Base-by-base conservation (phyloP, 1,140 invertebrate species). In the Papilio xuthus region DNA sequence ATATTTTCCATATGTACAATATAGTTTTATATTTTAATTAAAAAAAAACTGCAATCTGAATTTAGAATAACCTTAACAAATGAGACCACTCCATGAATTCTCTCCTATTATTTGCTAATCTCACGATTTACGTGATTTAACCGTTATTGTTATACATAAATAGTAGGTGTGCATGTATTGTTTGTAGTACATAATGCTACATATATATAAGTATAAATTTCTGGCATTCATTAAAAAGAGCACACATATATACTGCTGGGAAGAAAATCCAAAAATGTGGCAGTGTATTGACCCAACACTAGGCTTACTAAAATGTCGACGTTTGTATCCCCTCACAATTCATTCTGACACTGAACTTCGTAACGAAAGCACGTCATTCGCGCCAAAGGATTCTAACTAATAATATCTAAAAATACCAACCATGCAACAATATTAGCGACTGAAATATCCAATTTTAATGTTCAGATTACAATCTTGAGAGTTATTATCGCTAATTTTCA, bases 81-180 rank as follows among this genome's bases (percentile, higher is more conserved):
- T 26, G 20, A 44, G 13, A 10, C 44, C 3, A 28, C 20, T 23
- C 9, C 20, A 10, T 6, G n/a, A 56, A 6, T 56, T 26, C 23
- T 26, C 18, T 10, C 23, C 18, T 4, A 60, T 60, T 26, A 60
- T 60, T 60, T 60, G 2, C 56, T 26, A 2, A 8, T 60, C 8
- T 10, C 56, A 60, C n/a, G 18, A 20, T 53, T 20, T 20, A 53
- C 18, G n/a, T 53, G n/a, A 6, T 50, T 8, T 8, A 53, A 53
- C 20, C 18, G 6, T 60, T 60, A 60, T 60, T 60, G 56, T 60
- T 26, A 60, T 60, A 60, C 23, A 60, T 60, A 60, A 60, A 26
- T 23, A 1, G 8, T 23, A 1, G 8, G 53, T 53, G 0, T 13
- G 23, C 9, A 60, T 60, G n/a, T 4, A 60, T 3, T 60, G 23